phyloP scores from a whole-genome alignment of 2,113 vertebrate species.

The Tachycineta bicolor region DNA sequence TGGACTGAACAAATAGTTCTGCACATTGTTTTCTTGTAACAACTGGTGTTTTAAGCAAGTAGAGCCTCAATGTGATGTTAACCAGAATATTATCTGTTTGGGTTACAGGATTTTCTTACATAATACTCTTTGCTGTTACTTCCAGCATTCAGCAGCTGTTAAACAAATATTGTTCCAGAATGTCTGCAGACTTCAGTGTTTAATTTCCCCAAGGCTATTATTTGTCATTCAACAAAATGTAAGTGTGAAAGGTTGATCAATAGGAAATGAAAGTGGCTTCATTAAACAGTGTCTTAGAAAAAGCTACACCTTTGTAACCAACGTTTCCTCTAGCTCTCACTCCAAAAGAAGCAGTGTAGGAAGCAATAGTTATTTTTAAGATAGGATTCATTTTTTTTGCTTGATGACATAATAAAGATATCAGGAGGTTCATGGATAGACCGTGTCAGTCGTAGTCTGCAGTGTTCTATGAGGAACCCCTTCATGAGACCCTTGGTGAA shows the following conservation, averaged over 20 bases:
- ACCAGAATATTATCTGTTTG: constrained; percentile 72
- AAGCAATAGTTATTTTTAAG: neutral
- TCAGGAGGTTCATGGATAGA: neutral
- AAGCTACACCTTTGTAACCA: neutral
- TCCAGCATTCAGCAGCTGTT: constrained; percentile 65
- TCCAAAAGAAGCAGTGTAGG: neutral
- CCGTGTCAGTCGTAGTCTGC: neutral
- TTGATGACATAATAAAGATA: neutral
- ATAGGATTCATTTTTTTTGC: neutral
- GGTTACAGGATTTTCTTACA: constrained; percentile 68
- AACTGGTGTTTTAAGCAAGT: constrained; percentile 24
- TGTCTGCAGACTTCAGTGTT: constrained; percentile 45
- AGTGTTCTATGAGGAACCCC: neutral
- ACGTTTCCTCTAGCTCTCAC: neutral
- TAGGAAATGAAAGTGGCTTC: neutral
- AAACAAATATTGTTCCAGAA: constrained; percentile 54
- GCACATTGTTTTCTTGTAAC: constrained; percentile 9
- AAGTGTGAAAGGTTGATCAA: neutral
- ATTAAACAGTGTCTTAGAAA: neutral
- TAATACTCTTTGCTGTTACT: constrained; percentile 50
- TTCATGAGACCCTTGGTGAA: neutral
- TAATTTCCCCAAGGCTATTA: constrained; percentile 22
- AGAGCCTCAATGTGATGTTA: constrained; percentile 34
- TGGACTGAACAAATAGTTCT: constrained; percentile 30
- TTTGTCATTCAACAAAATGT: constrained; percentile 50